These are phyloP conservation scores for Hesperophylax magnus DNA, from an alignment of 1,140 invertebrate genomes.

Conservation along the genomic window DNA sequence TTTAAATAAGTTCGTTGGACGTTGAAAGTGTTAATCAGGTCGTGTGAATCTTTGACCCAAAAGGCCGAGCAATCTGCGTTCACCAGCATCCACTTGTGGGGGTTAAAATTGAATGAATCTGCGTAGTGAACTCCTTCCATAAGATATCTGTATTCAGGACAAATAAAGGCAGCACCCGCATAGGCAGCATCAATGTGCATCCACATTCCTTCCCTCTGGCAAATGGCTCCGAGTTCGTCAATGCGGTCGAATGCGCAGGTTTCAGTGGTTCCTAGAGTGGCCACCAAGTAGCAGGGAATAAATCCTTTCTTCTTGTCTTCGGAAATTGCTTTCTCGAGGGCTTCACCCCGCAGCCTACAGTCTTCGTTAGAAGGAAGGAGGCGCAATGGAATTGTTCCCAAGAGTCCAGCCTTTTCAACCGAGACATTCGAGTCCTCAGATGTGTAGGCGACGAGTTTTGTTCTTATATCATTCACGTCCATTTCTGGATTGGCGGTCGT, in stretches of 20 bases:
- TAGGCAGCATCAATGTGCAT: slow-evolving; percentile 93
- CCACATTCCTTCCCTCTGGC: slow-evolving; percentile 84
- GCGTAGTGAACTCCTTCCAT: slow-evolving; percentile 86
- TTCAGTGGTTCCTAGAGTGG: slow-evolving; percentile 92
- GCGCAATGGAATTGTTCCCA: slow-evolving; percentile 87
- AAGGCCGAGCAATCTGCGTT: slow-evolving; percentile 94
- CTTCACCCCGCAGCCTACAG: slow-evolving; percentile 84
- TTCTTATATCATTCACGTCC: slow-evolving; percentile 76
- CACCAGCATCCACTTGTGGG: slow-evolving; percentile 93
- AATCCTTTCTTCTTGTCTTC: slow-evolving; percentile 87
- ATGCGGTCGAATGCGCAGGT: slow-evolving; percentile 94
- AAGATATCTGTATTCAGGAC: slow-evolving; percentile 88
- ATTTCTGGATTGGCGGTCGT: slow-evolving; percentile 73
- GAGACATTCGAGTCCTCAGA: slow-evolving; percentile 94
- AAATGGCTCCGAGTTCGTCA: slow-evolving; percentile 85
- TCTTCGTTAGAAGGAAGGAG: slow-evolving; percentile 85
- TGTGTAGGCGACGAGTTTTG: slow-evolving; percentile 88
- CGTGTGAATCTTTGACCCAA: slow-evolving; percentile 87
- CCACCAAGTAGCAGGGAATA: slow-evolving; percentile 91
- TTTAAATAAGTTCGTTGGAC: slow-evolving; percentile 93
- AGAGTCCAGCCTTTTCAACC: slow-evolving; percentile 88
- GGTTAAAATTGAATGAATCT: slow-evolving; percentile 92
- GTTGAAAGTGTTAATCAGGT: slow-evolving; percentile 89
- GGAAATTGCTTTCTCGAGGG: slow-evolving; percentile 85
- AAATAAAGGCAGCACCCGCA: slow-evolving; percentile 89